A percentile compares a stretch with the other conserved stretches of the same genome.
Evolutionary conservation across 1,140 invertebrate species (phyloP).

Genomic region (Notospermus geniculatus): DNA sequence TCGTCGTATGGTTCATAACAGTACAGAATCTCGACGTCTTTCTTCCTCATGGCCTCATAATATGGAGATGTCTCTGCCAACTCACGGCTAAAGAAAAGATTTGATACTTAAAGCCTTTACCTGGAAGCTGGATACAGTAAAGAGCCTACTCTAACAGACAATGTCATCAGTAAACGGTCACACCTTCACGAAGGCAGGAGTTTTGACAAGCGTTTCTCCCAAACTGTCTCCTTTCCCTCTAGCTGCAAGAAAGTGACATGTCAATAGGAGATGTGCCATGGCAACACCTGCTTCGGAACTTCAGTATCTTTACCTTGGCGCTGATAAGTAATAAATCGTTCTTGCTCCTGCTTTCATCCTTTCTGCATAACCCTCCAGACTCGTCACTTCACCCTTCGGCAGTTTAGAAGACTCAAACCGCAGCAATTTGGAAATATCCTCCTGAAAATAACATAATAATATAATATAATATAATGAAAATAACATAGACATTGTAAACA

Average conservation of each 20-base stretch:
- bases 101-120: background rate
- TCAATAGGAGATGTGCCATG: too few relatives aligned
- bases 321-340: slow-evolving; percentile 89
- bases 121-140: background rate
- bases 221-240: too few relatives aligned
- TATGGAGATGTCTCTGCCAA: slow-evolving; percentile 92
- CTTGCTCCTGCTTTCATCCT: slow-evolving; percentile 75
- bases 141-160: background rate
- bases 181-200: too few relatives aligned
- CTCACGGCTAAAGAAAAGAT: slow-evolving; percentile 66
- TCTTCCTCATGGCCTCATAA: slow-evolving; percentile 80
- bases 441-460: too few relatives aligned
- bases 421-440: slow-evolving; percentile 87
- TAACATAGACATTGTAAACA: slow-evolving; percentile 6
- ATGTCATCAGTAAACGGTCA: too few relatives aligned
- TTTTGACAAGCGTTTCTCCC: too few relatives aligned
- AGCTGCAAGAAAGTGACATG: too few relatives aligned
- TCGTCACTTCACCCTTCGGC: slow-evolving; percentile 71
- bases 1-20: slow-evolving; percentile 96
- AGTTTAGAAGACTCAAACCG: slow-evolving; percentile 87
- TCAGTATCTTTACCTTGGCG: slow-evolving; percentile 88
- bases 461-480: too few relatives aligned
- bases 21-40: slow-evolving; percentile 88
- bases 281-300: too few relatives aligned
- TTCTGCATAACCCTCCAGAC: slow-evolving; percentile 78